Percentiles rank a stretch among this genome's conserved stretches.
Evolutionary conservation across 2,888 invertebrate genomes (phyloP).

Genomic region (Mechanitis messenoides): DNA sequence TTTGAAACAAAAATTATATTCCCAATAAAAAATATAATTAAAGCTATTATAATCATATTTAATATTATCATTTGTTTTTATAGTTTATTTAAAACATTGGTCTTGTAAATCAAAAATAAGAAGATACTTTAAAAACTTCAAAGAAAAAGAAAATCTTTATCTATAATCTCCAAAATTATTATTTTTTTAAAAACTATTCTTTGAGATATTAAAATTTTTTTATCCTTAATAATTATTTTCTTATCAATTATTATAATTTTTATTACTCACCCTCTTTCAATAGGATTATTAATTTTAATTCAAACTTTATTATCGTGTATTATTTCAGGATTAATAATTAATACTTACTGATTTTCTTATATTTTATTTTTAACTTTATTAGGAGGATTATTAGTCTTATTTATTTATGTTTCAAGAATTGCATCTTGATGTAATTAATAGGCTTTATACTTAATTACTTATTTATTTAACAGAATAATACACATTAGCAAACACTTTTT

Average conservation of each 20-base stretch:
- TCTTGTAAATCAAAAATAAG: too few relatives aligned
- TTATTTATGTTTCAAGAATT: conserved; percentile 79
- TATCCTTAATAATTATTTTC: conserved; percentile 55
- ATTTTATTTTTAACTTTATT: conserved; percentile 79
- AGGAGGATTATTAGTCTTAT: conserved; percentile 80
- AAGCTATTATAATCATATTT: too few relatives aligned
- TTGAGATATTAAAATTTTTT: conserved; percentile 55
- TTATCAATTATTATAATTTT: conserved; percentile 46
- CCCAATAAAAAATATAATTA: conserved; percentile 69
- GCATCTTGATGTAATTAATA: too few relatives aligned
- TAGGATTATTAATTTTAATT: conserved; percentile 72
- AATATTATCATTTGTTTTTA: too few relatives aligned
- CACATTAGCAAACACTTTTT: too few relatives aligned
- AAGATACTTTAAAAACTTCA: too few relatives aligned
- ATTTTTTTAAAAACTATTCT: too few relatives aligned
- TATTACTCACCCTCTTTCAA: conserved; percentile 69
- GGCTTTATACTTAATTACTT: too few relatives aligned
- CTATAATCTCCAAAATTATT: too few relatives aligned
- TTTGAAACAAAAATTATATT: conserved; percentile 73
- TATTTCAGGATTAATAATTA: conserved; percentile 63
- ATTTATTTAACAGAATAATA: too few relatives aligned
- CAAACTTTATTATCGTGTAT: conserved; percentile 71
- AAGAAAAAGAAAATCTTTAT: too few relatives aligned
- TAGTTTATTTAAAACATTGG: too few relatives aligned
- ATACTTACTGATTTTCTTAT: conserved; percentile 78